phyloP scores from a whole-genome alignment of 2,113 vertebrate genomes.

The Saccopteryx bilineata region DNA sequence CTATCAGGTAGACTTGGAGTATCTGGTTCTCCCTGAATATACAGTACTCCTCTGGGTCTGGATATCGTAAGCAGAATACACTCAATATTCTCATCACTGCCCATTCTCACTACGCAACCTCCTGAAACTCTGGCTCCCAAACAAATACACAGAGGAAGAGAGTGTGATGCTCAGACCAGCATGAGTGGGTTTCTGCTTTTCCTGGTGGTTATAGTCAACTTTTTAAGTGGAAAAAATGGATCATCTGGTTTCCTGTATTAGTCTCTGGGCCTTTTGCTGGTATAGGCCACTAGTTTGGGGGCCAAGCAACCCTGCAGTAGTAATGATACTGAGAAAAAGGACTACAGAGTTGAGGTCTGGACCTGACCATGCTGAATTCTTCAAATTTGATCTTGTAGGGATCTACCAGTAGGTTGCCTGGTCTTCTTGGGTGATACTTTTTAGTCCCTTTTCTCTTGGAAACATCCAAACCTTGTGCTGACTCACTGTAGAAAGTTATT shows the following conservation, averaged over 20 bases:
- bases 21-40: not conserved
- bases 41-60: not conserved
- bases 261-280: not conserved
- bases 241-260: not conserved
- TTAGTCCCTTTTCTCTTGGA: not conserved
- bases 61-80: constrained; percentile 3
- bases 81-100: not conserved
- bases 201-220: not conserved
- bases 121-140: not conserved
- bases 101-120: not conserved
- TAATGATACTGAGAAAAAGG: not conserved
- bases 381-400: not conserved
- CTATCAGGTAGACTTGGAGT: not conserved
- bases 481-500: constrained; percentile 7
- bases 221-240: not conserved
- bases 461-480: not conserved
- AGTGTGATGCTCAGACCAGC: not conserved
- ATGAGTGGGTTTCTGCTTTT: not conserved
- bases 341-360: not conserved
- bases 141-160: not conserved
- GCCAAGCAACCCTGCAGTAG: not conserved
- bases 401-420: not conserved
- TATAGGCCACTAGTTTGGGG: not conserved
- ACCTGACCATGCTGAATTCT: not conserved
- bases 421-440: not conserved